Conservation (phyloP, 2,113 vertebrate genomes). For the Sapajus apella region DNA sequence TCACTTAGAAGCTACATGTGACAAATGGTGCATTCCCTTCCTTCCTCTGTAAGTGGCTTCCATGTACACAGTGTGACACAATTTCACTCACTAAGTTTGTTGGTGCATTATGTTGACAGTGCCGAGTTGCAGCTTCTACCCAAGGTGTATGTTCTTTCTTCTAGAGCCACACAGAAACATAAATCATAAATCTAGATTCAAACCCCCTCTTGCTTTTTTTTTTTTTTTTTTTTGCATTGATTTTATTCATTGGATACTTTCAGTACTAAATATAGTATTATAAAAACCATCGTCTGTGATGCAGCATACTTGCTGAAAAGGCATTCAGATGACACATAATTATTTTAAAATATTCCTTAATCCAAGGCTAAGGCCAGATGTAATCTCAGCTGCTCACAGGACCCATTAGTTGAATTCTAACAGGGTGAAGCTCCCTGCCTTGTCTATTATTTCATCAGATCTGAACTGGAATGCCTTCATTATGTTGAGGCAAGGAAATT, state of each 20-base stretch:
- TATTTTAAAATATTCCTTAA: background rate
- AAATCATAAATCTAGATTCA: background rate
- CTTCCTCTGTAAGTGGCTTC: background rate
- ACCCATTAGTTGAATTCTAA: background rate
- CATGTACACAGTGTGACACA: background rate
- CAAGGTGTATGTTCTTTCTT: background rate
- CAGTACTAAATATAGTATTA: background rate
- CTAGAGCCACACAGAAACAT: background rate
- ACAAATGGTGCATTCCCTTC: background rate
- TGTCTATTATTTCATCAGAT: background rate
- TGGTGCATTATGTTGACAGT: background rate
- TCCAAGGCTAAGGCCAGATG: background rate
- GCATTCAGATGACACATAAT: background rate
- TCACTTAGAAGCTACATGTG: background rate
- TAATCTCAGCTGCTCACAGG: background rate
- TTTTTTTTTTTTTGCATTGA: background rate
- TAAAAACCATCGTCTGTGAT: background rate
- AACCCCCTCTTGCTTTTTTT: background rate
- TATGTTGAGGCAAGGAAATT: background rate
- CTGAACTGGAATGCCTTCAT: background rate
- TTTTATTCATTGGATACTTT: slow-evolving; percentile 1
- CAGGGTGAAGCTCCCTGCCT: background rate
- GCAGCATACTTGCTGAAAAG: background rate
- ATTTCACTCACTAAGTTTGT: background rate
- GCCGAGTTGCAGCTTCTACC: background rate